These are phyloP conservation scores for Eupsittula cactorum DNA, from an alignment of 2,113 vertebrate species.

Conservation along the genomic window DNA sequence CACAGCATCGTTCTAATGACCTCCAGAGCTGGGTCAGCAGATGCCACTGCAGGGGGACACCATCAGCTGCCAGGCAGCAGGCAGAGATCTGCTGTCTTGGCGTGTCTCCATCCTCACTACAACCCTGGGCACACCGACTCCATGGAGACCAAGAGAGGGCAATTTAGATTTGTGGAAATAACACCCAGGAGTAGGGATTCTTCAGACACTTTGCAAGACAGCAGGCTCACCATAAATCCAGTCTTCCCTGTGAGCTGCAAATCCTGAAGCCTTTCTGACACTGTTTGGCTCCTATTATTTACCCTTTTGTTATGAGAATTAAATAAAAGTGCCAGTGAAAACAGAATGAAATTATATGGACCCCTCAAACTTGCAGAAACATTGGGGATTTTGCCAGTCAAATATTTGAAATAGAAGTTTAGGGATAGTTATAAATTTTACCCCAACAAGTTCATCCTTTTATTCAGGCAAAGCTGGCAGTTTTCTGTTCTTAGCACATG, in stretches of 20 bases:
- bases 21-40: conserved; percentile 12
- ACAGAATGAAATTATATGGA: not conserved
- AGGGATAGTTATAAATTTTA: not conserved
- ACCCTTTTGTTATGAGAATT: not conserved
- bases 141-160: accelerated
- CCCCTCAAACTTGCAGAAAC: not conserved
- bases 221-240: not conserved
- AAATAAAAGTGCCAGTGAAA: not conserved
- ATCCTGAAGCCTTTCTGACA: not conserved
- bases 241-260: not conserved
- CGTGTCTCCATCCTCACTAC: not conserved
- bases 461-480: not conserved
- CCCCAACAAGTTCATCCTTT: not conserved
- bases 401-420: not conserved
- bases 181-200: not conserved
- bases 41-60: not conserved
- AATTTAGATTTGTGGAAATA: not conserved
- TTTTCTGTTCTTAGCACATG: conserved; percentile 28
- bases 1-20: not conserved
- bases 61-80: not conserved
- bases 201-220: not conserved
- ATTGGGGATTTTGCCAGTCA: not conserved
- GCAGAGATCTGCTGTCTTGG: not conserved
- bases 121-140: not conserved
- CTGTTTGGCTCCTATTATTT: not conserved